A percentile compares a stretch with the other conserved stretches of the same genome.
Conservation (phyloP, 1,140 invertebrate species). For the Drosophila persimilis region DNA sequence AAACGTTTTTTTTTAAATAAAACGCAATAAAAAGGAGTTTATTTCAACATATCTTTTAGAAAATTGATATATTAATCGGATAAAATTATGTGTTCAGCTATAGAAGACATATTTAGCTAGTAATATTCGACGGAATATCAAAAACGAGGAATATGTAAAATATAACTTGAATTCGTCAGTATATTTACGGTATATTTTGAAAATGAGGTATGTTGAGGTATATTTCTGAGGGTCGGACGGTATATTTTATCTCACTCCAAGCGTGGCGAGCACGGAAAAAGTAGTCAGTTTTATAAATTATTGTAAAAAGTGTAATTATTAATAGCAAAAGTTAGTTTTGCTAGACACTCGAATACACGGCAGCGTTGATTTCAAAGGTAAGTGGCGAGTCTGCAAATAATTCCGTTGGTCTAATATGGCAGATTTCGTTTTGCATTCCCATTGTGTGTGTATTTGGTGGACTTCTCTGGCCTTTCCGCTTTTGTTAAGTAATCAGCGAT, state of each 20-base stretch:
- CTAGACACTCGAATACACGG: constrained; percentile 42
- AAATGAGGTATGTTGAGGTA: too few species aligned
- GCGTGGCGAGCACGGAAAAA: constrained; percentile 63
- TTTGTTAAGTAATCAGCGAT: constrained; percentile 70
- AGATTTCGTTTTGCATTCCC: constrained; percentile 27
- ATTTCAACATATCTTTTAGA: too few species aligned
- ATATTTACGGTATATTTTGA: too few species aligned
- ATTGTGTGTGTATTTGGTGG: constrained; percentile 50
- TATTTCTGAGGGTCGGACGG: too few species aligned
- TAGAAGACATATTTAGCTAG: too few species aligned
- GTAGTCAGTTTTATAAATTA: constrained; percentile 52
- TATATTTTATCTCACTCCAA: not conserved
- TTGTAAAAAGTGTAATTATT: constrained; percentile 53
- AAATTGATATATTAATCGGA: too few species aligned
- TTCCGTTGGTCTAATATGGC: constrained; percentile 15
- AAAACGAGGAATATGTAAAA: too few species aligned
- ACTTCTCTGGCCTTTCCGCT: constrained; percentile 43
- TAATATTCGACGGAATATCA: too few species aligned
- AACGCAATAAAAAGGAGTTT: too few species aligned
- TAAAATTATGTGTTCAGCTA: too few species aligned
- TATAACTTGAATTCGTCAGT: too few species aligned
- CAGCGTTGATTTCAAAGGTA: constrained; percentile 49
- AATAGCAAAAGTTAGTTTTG: constrained; percentile 39
- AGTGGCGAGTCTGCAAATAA: constrained; percentile 10
- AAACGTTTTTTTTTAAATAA: too few species aligned